Evolutionary conservation across 2,113 vertebrate species (phyloP), one percentile per base, ranked within the genome.

Genomic region (Oncorhynchus masou): DNA sequence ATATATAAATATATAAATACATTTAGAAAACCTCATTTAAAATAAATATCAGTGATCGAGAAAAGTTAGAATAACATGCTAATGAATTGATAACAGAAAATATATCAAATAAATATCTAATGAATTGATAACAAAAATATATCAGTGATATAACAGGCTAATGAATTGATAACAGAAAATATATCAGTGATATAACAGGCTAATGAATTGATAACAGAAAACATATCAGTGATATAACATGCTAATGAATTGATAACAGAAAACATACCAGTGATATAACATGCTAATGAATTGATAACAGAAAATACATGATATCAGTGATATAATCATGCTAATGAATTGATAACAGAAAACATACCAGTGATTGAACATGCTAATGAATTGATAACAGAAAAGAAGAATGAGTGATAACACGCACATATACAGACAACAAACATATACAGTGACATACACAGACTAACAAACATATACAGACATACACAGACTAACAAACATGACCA

Each of bases 381-480:
- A 69, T 8, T 29, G 31, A 34, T n/a, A 27, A 39, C 34, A 5
- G 65, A 65, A 29, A 29, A 29, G 4, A 4, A 31, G 0, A 31
- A 31, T 31, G 29, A 31, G 29, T 31, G 29, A 4, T 31, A 5
- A 31, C 29, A 31, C 0, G 4, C 29, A 31, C 29, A 31, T 31
- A 31, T 5, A 70, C 13, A 45, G 48, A 79, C 68, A 29, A 74
- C 59, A 84, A 85, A 84, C 39, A 81, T 77, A 76, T 25, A 27
- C 2, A n/a, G n/a, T n/a, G 27, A 27, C 4, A 31, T 29, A 29
- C 9, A 70, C 19, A 45, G 48, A 79, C 64, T 71, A 29, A 74
- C 59, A 84, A 85, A 84, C 39, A 81, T 77, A 76, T 49, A 4
- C 77, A 2, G 2, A 27, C 73, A 73, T 82, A 85, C 9, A 70